Percentiles rank a stretch among this genome's conserved stretches.
phyloP scores from a whole-genome alignment of 2,888 invertebrate species.

The Patella ulyssiponensis region DNA sequence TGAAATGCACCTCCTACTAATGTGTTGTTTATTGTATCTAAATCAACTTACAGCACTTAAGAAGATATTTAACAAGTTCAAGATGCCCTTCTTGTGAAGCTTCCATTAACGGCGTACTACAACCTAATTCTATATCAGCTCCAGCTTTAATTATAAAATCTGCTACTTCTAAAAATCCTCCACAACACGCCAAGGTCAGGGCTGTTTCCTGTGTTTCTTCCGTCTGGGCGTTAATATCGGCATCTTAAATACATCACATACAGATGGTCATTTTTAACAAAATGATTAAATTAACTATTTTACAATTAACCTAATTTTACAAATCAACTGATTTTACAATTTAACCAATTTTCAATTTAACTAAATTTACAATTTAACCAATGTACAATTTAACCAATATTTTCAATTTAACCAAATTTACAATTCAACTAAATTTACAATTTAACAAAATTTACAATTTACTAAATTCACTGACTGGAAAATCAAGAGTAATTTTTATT shows the following conservation, averaged over 20 bases:
- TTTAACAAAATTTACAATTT: background rate
- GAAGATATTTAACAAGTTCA: slow-evolving; percentile 81
- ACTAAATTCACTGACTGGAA: too few relatives aligned
- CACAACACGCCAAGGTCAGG: slow-evolving; percentile 95
- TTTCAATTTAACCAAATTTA: background rate
- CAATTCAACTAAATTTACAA: background rate
- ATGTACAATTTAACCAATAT: background rate
- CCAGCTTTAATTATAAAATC: slow-evolving; percentile 96
- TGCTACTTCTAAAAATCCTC: slow-evolving; percentile 91
- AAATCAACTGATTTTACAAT: background rate
- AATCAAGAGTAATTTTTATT: too few relatives aligned
- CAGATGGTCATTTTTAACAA: background rate
- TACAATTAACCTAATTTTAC: background rate
- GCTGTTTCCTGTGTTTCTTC: slow-evolving; percentile 99
- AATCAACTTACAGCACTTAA: slow-evolving; percentile 60
- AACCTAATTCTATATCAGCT: slow-evolving; percentile 92
- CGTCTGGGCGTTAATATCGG: slow-evolving; percentile 97
- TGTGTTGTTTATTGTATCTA: too few relatives aligned
- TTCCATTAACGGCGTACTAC: slow-evolving; percentile 97
- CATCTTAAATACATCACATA: slow-evolving; percentile 74
- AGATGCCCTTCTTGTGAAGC: slow-evolving; percentile 98
- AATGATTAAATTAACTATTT: too few relatives aligned
- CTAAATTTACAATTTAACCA: background rate
- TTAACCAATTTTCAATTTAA: background rate
- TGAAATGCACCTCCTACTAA: too few relatives aligned